These are phyloP conservation scores for Apostichopus leukothele DNA, from an alignment of 53 echinoderm and acorn worm genomes.

Conservation along the genomic window DNA sequence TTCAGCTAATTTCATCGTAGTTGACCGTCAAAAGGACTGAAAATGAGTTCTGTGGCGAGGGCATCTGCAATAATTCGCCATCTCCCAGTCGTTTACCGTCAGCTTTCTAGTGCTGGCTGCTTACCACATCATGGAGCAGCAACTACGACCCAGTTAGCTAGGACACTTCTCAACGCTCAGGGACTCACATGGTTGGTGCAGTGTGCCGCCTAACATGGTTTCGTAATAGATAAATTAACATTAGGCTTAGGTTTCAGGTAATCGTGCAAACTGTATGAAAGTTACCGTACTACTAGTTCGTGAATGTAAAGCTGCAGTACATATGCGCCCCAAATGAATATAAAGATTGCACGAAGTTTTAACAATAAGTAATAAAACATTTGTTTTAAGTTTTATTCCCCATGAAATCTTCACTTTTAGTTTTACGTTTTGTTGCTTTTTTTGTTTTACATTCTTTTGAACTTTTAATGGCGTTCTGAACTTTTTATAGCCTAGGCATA, in stretches of 20 bases:
- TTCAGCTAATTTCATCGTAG: not conserved
- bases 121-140: not conserved
- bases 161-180: not conserved
- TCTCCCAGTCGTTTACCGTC: conserved; percentile 13
- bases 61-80: conserved; percentile 5
- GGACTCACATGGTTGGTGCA: conserved; percentile 19
- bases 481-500: no score
- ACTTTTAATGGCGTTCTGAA: no score
- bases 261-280: no score
- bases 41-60: conserved; percentile 36
- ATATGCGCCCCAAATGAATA: no score
- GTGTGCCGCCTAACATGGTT: not conserved
- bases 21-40: not conserved
- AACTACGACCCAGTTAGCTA: not conserved
- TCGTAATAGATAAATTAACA: not conserved
- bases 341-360: no score
- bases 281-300: no score
- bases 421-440: no score
- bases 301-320: no score
- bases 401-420: no score
- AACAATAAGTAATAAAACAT: no score
- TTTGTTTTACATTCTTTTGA: no score
- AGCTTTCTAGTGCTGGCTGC: not conserved
- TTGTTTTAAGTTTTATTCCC: no score
- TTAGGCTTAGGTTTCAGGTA: not conserved